Conservation (phyloP, 2,113 vertebrate genomes). For the rabbit (Oryctolagus cuniculus) region DNA sequence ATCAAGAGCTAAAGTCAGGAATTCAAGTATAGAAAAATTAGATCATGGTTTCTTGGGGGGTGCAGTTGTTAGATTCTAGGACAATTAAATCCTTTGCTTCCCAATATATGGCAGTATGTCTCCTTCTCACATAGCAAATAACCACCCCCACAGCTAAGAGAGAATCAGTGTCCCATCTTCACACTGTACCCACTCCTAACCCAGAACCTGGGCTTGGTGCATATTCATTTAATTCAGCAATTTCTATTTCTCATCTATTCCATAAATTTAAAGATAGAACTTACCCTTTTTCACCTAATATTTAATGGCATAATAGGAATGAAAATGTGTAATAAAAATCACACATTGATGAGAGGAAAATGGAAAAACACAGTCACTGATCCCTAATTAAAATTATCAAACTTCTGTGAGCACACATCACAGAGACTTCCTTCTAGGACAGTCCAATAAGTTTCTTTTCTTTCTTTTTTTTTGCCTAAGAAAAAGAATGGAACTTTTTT, state of each 20-base stretch:
- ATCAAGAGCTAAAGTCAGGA: neutral
- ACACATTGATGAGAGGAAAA: neutral
- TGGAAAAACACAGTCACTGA: neutral
- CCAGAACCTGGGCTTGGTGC: neutral
- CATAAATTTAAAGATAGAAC: neutral
- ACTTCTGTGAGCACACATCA: neutral
- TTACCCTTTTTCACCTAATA: neutral
- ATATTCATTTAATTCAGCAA: neutral
- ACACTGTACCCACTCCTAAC: neutral
- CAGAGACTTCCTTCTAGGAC: neutral
- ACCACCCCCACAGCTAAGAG: neutral
- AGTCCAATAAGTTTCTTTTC: neutral
- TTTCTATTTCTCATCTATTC: neutral
- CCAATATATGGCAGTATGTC: neutral
- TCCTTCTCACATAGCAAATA: neutral
- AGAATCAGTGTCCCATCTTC: neutral
- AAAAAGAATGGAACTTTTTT: too few species aligned
- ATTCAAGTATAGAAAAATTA: neutral
- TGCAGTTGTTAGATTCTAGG: neutral
- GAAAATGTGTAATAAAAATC: neutral
- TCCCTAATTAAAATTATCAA: neutral
- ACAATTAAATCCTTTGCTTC: neutral
- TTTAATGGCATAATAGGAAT: neutral
- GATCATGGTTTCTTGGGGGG: neutral
- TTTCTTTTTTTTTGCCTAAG: too few species aligned